A percentile compares a stretch with the other conserved stretches of the same genome.
phyloP scores from a whole-genome alignment of 2,888 invertebrate genomes.

The Pegoplata infirma region DNA sequence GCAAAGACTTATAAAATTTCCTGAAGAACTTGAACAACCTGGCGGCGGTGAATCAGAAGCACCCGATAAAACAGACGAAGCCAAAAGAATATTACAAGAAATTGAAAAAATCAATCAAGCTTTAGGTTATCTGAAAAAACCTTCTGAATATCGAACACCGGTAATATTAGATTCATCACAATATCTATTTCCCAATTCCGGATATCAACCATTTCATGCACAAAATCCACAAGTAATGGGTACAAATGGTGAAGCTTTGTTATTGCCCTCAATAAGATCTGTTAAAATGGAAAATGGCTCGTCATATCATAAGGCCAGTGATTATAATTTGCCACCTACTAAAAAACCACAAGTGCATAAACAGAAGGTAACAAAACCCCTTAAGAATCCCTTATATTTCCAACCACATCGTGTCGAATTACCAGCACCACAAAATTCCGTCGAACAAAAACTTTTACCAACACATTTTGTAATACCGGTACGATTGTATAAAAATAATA shows the following conservation, averaged over 20 bases:
- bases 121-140: constrained; percentile 76
- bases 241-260: constrained; percentile 69
- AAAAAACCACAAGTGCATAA: constrained; percentile 45
- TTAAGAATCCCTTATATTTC: constrained; percentile 64
- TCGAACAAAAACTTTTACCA: constrained; percentile 68
- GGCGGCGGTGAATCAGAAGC: constrained; percentile 35
- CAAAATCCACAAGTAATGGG: constrained; percentile 71
- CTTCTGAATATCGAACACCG: constrained; percentile 68
- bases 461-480: constrained; percentile 73
- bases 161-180: constrained; percentile 76
- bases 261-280: constrained; percentile 74
- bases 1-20: constrained; percentile 76
- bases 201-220: constrained; percentile 74
- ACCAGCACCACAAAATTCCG: constrained; percentile 60
- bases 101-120: constrained; percentile 77
- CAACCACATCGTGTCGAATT: constrained; percentile 68
- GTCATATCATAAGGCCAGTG: constrained; percentile 23
- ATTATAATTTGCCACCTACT: constrained; percentile 60
- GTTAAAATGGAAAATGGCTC: constrained; percentile 63
- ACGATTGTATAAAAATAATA: constrained; percentile 69
- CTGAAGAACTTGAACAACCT: constrained; percentile 71
- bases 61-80: constrained; percentile 71
- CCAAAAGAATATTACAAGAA: constrained; percentile 76
- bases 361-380: constrained; percentile 2
- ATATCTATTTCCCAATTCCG: constrained; percentile 76